Evolutionary conservation across 2,888 invertebrate genomes (phyloP).

Genomic region (Spicauda simplicius): DNA sequence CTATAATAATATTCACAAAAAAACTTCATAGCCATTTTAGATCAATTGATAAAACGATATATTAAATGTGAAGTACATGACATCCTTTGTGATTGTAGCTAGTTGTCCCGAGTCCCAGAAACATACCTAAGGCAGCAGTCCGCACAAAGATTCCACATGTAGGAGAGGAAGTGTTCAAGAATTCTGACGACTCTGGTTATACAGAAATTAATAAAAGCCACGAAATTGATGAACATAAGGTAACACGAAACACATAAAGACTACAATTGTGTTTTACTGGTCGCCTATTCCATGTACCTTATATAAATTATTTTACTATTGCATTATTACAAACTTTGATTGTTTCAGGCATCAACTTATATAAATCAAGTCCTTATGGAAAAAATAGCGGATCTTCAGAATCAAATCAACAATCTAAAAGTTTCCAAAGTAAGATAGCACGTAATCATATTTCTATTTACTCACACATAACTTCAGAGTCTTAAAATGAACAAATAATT

Average conservation of each 20-base stretch:
- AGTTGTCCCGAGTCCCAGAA: constrained; percentile 23
- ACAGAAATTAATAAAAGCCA: constrained; percentile 52
- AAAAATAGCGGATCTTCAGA: constrained; percentile 59
- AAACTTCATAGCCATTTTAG: too few relatives aligned
- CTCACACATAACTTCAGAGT: neutral
- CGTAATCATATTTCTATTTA: too few relatives aligned
- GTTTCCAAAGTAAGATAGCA: constrained; percentile 48
- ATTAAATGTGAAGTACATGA: neutral
- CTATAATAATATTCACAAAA: too few relatives aligned
- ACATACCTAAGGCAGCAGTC: constrained; percentile 19
- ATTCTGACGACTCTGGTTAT: constrained; percentile 65
- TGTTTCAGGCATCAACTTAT: constrained; percentile 17
- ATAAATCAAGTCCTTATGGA: constrained; percentile 39
- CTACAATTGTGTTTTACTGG: neutral
- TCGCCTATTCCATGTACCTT: too few relatives aligned
- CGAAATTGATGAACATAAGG: constrained; percentile 49
- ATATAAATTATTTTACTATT: too few relatives aligned
- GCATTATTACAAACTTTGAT: neutral
- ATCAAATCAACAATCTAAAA: constrained; percentile 55
- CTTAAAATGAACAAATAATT: neutral
- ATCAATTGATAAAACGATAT: too few relatives aligned
- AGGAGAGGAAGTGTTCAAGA: constrained; percentile 41
- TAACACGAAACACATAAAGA: constrained; percentile 26
- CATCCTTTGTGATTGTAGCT: constrained; percentile 40
- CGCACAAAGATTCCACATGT: constrained; percentile 14